Conservation (phyloP, 2,113 vertebrate genomes). For the Siniperca knerii region DNA sequence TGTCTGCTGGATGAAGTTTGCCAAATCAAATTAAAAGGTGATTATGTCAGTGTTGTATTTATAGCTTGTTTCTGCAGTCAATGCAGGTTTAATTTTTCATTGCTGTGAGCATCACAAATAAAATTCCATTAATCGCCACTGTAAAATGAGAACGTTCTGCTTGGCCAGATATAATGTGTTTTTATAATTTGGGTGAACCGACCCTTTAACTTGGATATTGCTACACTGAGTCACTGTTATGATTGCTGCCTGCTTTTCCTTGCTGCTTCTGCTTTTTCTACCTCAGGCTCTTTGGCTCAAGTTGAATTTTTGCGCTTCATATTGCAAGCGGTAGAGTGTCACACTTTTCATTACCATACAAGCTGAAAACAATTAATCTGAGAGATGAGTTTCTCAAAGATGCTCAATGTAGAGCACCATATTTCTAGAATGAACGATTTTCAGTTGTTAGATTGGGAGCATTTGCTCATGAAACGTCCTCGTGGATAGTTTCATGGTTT, state of each 20-base stretch:
- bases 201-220: not conserved
- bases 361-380: not conserved
- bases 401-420: not conserved
- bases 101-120: not conserved
- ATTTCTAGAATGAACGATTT: not conserved
- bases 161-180: not conserved
- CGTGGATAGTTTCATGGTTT: not conserved
- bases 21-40: not conserved
- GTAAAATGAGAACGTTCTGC: not conserved
- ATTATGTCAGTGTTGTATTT: not conserved
- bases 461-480: not conserved
- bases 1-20: not conserved
- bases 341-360: not conserved
- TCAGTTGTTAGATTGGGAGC: not conserved
- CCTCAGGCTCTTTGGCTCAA: not conserved
- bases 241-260: not conserved
- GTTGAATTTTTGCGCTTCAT: not conserved
- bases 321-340: constrained; percentile 4
- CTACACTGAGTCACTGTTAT: not conserved
- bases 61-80: not conserved
- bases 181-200: constrained; percentile 2
- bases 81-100: not conserved
- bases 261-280: constrained; percentile 4
- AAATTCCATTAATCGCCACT: no score
- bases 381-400: not conserved